phyloP scores from a whole-genome alignment of 2,888 invertebrate species.

The Latrodectus hesperus region DNA sequence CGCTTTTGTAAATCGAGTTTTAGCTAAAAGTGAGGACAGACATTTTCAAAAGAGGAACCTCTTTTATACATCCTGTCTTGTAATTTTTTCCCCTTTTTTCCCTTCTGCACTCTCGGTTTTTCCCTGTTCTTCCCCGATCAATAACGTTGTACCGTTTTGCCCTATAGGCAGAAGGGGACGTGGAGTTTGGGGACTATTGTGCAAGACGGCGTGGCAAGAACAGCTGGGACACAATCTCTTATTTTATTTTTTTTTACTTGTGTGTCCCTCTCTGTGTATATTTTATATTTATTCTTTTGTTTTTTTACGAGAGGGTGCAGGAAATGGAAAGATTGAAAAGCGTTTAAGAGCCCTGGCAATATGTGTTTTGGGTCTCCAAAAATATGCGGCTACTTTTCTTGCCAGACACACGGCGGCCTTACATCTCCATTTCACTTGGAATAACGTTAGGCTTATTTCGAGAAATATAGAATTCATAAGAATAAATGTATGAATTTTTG shows the following conservation, averaged over 20 bases:
- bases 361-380: slow-evolving; percentile 2
- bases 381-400: background rate
- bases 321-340: slow-evolving; percentile 47
- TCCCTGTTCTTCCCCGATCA: slow-evolving; percentile 39
- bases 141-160: slow-evolving; percentile 27
- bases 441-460: no score
- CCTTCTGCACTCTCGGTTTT: background rate
- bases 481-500: no score
- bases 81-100: slow-evolving; percentile 1
- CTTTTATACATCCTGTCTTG: slow-evolving; percentile 34
- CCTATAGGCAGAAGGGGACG: background rate
- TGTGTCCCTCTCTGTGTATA: slow-evolving; percentile 11
- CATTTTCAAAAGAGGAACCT: slow-evolving; percentile 35
- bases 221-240: slow-evolving; percentile 42
- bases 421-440: no score
- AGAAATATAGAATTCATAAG: no score
- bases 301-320: slow-evolving; percentile 12
- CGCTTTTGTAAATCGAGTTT: slow-evolving; percentile 56
- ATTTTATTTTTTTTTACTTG: background rate
- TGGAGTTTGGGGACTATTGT: slow-evolving; percentile 36
- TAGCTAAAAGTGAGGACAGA: slow-evolving; percentile 53
- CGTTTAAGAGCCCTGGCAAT: slow-evolving; percentile 34
- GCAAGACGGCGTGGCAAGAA: slow-evolving; percentile 32
- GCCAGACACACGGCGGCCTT: no score
- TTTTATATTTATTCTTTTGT: background rate